These are phyloP conservation scores for Drosophila grimshawi DNA, from an alignment of 1,140 invertebrate genomes.

Conservation along the genomic window DNA sequence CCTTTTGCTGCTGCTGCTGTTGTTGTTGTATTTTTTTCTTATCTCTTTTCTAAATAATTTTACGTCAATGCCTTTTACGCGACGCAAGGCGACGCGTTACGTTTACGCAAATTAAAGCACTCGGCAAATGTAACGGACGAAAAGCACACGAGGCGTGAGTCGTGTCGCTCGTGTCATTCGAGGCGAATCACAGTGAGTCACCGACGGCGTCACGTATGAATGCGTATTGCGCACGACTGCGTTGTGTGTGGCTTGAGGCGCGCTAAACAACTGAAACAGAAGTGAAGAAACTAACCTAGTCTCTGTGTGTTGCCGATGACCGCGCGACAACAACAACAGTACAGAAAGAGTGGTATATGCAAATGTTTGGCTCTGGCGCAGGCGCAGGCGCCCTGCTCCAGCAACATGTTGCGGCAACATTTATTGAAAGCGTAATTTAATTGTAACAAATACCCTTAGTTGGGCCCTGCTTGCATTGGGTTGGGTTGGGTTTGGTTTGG, in stretches of 20 bases:
- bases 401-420: slow-evolving; percentile 79
- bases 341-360: slow-evolving; percentile 48
- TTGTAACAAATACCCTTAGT: slow-evolving; percentile 36
- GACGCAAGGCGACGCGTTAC: neutral
- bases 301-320: slow-evolving; percentile 16
- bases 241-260: slow-evolving; percentile 73
- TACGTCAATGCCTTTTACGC: slow-evolving; percentile 15
- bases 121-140: slow-evolving; percentile 16
- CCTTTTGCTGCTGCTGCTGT: neutral
- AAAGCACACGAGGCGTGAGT: neutral
- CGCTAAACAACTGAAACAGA: slow-evolving; percentile 64
- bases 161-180: slow-evolving; percentile 4
- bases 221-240: slow-evolving; percentile 39
- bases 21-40: slow-evolving; percentile 1
- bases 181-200: slow-evolving; percentile 30
- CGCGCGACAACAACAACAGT: neutral
- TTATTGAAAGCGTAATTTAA: slow-evolving; percentile 73
- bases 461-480: neutral
- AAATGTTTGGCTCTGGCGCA: slow-evolving; percentile 59
- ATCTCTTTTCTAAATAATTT: slow-evolving; percentile 4
- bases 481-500: neutral
- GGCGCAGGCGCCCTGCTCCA: slow-evolving; percentile 29
- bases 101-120: slow-evolving; percentile 16
- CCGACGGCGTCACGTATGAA: slow-evolving; percentile 35
- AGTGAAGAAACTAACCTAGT: slow-evolving; percentile 30